A percentile compares a stretch with the other conserved stretches of the same genome.
Conservation (phyloP, 2,113 vertebrate genomes). For the Oncorhynchus tshawytscha region DNA sequence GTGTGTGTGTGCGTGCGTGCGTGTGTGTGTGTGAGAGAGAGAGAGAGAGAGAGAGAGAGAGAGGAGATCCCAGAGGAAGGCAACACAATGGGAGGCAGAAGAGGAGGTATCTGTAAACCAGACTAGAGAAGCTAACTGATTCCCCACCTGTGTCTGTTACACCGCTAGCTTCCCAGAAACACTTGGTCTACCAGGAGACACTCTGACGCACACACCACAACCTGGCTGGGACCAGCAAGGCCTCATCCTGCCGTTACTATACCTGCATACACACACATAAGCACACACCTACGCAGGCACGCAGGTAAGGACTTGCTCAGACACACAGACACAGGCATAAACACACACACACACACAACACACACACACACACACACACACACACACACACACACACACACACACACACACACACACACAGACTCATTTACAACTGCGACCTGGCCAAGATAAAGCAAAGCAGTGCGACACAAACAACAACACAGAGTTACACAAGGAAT, state of each 20-base stretch:
- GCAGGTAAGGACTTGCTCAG: too few species aligned
- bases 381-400: not conserved
- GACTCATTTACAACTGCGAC: too few species aligned
- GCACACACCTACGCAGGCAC: not conserved
- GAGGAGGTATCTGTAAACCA: slow-evolving; percentile 63
- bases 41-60: slow-evolving; percentile 4
- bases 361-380: not conserved
- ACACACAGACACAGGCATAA: not conserved
- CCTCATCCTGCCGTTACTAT: not conserved
- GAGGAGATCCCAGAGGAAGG: slow-evolving; percentile 59
- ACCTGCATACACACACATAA: not conserved
- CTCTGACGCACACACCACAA: not conserved
- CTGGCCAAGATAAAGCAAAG: too few species aligned
- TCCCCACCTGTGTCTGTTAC: slow-evolving; percentile 67
- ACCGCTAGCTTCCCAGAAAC: slow-evolving; percentile 59
- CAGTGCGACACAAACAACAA: too few species aligned
- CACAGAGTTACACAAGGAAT: too few species aligned
- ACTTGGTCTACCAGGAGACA: not conserved
- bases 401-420: not conserved
- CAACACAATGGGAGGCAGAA: slow-evolving; percentile 59
- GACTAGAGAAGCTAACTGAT: slow-evolving; percentile 53
- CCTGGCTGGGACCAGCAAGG: not conserved
- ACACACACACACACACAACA: not conserved
- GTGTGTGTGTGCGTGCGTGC: slow-evolving; percentile 5
- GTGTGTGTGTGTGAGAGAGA: not conserved